Evolutionary conservation across 2,888 invertebrate genomes (phyloP).

Genomic region (Ischnus inquisitorius): DNA sequence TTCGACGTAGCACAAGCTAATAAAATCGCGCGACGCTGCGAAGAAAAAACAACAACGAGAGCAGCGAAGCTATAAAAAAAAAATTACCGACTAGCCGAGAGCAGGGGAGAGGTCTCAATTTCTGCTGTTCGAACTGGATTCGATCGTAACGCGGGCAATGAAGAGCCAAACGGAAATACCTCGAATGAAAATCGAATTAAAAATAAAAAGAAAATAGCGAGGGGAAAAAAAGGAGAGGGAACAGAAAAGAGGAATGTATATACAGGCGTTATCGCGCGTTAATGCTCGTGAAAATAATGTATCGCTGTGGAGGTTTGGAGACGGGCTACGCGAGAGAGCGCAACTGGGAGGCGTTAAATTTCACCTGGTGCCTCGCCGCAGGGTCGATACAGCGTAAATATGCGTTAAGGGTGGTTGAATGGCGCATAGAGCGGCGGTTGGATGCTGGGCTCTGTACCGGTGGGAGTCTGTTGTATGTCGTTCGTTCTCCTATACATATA

Average conservation of each 20-base stretch:
- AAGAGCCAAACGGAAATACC: neutral
- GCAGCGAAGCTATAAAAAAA: neutral
- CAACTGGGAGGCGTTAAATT: conserved; percentile 59
- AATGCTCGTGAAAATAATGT: conserved; percentile 66
- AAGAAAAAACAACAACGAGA: neutral
- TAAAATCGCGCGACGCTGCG: neutral
- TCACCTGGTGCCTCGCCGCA: conserved; percentile 68
- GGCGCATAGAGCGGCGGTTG: conserved; percentile 54
- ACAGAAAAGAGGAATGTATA: neutral
- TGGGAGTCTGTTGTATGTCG: conserved; percentile 47
- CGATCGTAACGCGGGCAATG: neutral
- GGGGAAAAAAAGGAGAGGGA: neutral
- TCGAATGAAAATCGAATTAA: conserved; percentile 47
- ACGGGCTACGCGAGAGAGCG: neutral
- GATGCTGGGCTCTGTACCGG: conserved; percentile 36
- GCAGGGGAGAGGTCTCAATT: neutral
- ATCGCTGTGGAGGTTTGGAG: conserved; percentile 45
- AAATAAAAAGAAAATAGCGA: neutral
- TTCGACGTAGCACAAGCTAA: conserved; percentile 11
- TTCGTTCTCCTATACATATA: conserved; percentile 31
- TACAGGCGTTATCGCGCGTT: conserved; percentile 56
- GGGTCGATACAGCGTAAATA: conserved; percentile 79
- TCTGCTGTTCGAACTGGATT: neutral
- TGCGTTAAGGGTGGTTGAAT: conserved; percentile 75
- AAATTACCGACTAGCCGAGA: neutral